phyloP scores from a whole-genome alignment of 2,888 invertebrate genomes.

The Pachydiplax longipennis region DNA sequence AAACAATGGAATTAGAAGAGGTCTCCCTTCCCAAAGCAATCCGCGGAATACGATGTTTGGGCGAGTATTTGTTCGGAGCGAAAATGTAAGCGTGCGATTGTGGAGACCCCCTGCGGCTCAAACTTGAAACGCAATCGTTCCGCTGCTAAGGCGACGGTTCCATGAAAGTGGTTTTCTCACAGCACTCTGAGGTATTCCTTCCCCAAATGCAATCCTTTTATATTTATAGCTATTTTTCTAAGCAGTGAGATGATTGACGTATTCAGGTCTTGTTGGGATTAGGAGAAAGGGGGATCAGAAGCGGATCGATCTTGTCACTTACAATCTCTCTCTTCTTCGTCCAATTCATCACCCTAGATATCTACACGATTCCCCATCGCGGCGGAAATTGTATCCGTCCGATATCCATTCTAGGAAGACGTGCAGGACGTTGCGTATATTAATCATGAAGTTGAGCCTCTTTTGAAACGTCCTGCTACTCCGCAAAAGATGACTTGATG shows the following conservation, averaged over 20 bases:
- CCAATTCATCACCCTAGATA: background rate
- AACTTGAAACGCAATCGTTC: slow-evolving; percentile 6
- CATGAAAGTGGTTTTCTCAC: background rate
- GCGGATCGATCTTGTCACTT: background rate
- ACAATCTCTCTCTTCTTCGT: background rate
- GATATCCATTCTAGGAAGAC: background rate
- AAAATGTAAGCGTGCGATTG: background rate
- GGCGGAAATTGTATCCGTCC: background rate
- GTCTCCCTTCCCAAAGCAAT: too few relatives aligned
- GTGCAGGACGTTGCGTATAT: background rate
- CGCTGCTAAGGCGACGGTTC: background rate
- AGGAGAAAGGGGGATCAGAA: background rate
- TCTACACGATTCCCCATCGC: background rate
- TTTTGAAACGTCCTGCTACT: background rate
- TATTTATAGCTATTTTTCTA: background rate
- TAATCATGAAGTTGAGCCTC: background rate
- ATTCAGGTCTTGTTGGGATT: background rate
- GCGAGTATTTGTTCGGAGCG: background rate
- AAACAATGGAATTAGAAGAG: background rate
- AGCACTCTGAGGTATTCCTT: background rate
- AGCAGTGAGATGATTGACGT: background rate
- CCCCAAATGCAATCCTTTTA: background rate
- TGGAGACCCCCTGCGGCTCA: slow-evolving; percentile 23
- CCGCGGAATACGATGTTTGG: too few relatives aligned
- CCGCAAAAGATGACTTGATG: background rate